Evolutionary conservation across 2,888 invertebrate species (phyloP), one percentile per base, ranked within the genome.

Genomic region (Harmothoe impar): DNA sequence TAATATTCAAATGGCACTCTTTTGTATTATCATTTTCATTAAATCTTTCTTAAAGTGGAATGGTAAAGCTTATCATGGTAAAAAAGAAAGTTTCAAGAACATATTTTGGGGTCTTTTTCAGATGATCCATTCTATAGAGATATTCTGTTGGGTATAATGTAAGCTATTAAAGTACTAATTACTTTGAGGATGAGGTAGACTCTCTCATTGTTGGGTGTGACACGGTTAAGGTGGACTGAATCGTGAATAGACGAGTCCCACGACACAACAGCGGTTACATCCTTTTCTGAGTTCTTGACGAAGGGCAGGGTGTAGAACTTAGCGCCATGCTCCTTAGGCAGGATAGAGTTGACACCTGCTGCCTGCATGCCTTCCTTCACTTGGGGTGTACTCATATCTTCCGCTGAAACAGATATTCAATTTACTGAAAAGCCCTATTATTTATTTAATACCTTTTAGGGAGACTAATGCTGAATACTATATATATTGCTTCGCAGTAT

Each of bases 181-280:
- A 94, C 94, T 93, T 95, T 96, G 52, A 95, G 93, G 78, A 95
- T 95, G 91, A 99, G 97, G 96, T 99, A 99, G 89, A 99, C 98
- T 91, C 99, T 97, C 96, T 99, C 99, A 95, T 98, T 98, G 17
- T 98, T 98, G 97, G 96, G 98, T 20, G 99, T 99, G 54, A 98
- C 97, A 94, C 98, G 97, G 96, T 99, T 99, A 92, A 99, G 97
- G 95, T 98, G 97, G 92, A 97, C 97, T 95, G 98, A 98, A 96
- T 99, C 99, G 95, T 99, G 99, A 95, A 99, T 98, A 72, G 99
- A 99, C 29, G 99, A 99, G 96, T 99, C 99, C 99, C 99, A 99
- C 84, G 98, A 98, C n/a, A 92, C 91, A 92, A 98, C 97, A 77
- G 98, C 98, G 35, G 92, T 91, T 5, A 94, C 94, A 89, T 95